Base-by-base conservation (phyloP, 2,113 vertebrate genomes). In the Grallaria varia region DNA sequence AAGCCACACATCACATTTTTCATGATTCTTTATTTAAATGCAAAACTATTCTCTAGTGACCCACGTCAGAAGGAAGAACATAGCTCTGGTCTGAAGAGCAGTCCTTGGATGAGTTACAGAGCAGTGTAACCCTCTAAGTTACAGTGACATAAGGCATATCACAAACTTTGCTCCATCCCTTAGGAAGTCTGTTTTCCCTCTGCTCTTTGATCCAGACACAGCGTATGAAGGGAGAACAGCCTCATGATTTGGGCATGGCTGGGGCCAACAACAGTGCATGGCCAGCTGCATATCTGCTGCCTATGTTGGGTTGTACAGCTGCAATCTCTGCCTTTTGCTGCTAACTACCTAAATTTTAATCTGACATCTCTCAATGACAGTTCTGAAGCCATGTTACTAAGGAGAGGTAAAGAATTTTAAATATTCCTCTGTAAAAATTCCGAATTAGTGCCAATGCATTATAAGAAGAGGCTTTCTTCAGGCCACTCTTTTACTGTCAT, bases 391-490 rank as follows among this genome's bases (percentile, higher is more conserved):
- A 3, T n/a, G 20, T 30, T 78, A 64, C 18, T 19, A 64, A 45
- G 42, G 30, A 14, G 30, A 40, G 40, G 60, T 58, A 87, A 91
- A 87, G 62, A 72, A 87, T 89, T 94, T 69, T 3, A 18, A 72
- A 95, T 92, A 87, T 81, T 25, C 42, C 14, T 72, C 64, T 69
- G 35, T 87, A 81, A 81, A 87, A 92, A 93, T 75, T 72, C 80
- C 76, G 45, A 42, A 83, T 87, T 82, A 84, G 68, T 58, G 49
- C 47, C 91, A 87, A 69, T 37, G 49, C 52, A 47, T 90, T 77
- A 74, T n/a, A 79, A 78, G 71, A 74, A 52, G 73, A 87, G 49
- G 58, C 62, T 96, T 94, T 96, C 92, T 95, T 83, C 86, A 81
- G 93, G 92, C 90, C 80, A 58, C 73, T 90, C 44, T 96, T 96